A percentile compares a stretch with the other conserved stretches of the same genome.
Evolutionary conservation across 2,113 vertebrate genomes (phyloP).

Genomic region (Phalacrocorax pelagicus): DNA sequence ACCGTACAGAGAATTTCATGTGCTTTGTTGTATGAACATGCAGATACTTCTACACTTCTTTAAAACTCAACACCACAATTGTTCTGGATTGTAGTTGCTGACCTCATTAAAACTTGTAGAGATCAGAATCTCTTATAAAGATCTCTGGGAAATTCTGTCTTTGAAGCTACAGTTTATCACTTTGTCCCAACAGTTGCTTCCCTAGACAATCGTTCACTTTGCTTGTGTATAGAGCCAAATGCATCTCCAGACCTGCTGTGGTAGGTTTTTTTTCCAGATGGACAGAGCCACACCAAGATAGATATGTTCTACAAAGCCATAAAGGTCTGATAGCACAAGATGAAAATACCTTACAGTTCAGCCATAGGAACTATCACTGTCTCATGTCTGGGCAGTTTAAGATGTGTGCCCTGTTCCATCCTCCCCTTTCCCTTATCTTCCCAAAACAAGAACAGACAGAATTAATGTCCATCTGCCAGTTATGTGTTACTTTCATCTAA

Average conservation of each 20-base stretch:
- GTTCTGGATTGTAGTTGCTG: not conserved
- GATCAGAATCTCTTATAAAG: not conserved
- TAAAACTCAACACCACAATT: not conserved
- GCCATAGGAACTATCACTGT: not conserved
- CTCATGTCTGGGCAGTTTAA: not conserved
- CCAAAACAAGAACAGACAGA: not conserved
- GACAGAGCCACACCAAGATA: not conserved
- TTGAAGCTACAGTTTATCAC: not conserved
- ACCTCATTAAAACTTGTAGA: not conserved
- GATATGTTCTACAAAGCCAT: not conserved
- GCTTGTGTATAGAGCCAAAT: not conserved
- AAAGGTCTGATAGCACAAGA: not conserved
- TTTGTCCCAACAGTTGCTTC: not conserved
- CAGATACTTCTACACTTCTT: not conserved
- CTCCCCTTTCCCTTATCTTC: not conserved
- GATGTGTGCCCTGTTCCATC: not conserved
- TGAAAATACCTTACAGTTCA: not conserved
- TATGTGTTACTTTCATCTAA: not conserved
- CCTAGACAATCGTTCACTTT: not conserved
- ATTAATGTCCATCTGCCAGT: not conserved
- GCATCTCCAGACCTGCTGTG: not conserved
- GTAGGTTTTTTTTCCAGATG: rapidly evolving
- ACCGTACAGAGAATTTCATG: not conserved
- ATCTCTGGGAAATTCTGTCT: not conserved
- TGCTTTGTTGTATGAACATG: not conserved